Conservation (phyloP, 2,797 vertebrate genomes). For the Arrhamphus sclerolepis region DNA sequence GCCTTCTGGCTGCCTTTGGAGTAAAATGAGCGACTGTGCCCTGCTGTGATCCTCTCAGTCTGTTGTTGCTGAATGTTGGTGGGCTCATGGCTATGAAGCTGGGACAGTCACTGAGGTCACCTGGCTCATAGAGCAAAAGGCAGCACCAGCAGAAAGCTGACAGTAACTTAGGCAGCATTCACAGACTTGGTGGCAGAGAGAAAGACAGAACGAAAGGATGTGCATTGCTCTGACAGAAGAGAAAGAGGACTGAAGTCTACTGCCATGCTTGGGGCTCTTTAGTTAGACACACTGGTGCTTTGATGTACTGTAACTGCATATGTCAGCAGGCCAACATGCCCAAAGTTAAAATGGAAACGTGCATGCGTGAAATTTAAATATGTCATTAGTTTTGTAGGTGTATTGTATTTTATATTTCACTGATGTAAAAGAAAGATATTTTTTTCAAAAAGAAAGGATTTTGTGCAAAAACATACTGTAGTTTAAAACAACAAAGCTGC, state of each 20-base stretch:
- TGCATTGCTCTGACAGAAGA: conserved; percentile 6
- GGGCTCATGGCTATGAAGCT: conserved; percentile 46
- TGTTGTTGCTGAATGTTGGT: conserved; percentile 53
- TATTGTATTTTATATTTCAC: not conserved
- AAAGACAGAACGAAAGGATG: conserved; percentile 24
- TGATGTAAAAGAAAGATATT: no score
- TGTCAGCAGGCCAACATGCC: not conserved
- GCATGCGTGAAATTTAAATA: no score
- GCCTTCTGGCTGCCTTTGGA: conserved; percentile 40
- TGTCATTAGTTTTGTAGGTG: no score
- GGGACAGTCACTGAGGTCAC: conserved; percentile 59
- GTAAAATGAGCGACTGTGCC: conserved; percentile 39
- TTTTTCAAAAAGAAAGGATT: no score
- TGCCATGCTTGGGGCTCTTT: not conserved
- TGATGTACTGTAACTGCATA: not conserved
- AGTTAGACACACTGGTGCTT: not conserved
- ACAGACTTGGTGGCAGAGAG: conserved; percentile 15
- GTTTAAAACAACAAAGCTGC: not conserved
- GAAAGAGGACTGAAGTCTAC: not conserved
- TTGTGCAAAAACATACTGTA: not conserved
- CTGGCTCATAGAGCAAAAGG: conserved; percentile 48
- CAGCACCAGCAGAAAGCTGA: conserved; percentile 41
- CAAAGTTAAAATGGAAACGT: no score
- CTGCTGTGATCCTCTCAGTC: conserved; percentile 50
- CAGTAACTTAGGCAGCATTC: conserved; percentile 14